These are phyloP conservation scores for Austrofundulus limnaeus DNA, from an alignment of 2,113 vertebrate species.

Conservation along the genomic window DNA sequence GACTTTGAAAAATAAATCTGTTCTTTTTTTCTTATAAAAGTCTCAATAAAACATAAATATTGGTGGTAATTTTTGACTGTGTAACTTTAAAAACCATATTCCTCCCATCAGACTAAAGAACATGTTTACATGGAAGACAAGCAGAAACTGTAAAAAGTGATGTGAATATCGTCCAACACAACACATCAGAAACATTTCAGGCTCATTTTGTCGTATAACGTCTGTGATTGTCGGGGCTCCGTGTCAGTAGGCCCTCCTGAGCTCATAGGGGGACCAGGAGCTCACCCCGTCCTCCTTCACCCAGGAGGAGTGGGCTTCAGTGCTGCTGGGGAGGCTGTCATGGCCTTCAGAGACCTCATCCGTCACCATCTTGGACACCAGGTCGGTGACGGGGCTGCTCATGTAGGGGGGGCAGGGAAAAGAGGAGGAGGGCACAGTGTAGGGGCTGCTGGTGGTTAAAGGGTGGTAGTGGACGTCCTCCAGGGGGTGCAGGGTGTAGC, in stretches of 20 bases:
- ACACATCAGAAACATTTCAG: not conserved
- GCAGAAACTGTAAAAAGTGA: too few relatives aligned
- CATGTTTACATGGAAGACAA: not conserved
- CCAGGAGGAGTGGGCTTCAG: slow-evolving; percentile 80
- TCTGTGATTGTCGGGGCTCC: slow-evolving; percentile 7
- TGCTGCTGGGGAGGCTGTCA: slow-evolving; percentile 45
- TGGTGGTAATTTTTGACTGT: too few relatives aligned
- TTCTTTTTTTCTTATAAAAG: too few relatives aligned
- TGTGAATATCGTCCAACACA: not conserved
- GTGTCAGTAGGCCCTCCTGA: slow-evolving; percentile 83
- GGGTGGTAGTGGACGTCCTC: slow-evolving; percentile 86
- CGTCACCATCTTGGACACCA: slow-evolving; percentile 77
- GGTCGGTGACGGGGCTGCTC: slow-evolving; percentile 76
- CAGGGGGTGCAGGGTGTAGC: slow-evolving; percentile 83
- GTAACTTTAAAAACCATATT: too few relatives aligned
- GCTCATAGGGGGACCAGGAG: slow-evolving; percentile 85
- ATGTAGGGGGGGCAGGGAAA: slow-evolving; percentile 82
- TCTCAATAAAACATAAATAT: too few relatives aligned
- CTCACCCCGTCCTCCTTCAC: slow-evolving; percentile 82
- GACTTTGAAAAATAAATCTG: too few relatives aligned
- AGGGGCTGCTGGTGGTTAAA: slow-evolving; percentile 68
- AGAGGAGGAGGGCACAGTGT: slow-evolving; percentile 59
- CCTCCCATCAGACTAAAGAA: too few relatives aligned
- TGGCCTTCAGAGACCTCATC: slow-evolving; percentile 73
- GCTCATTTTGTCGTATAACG: not conserved